These are phyloP conservation scores for Bombus difficillimus DNA, from an alignment of 1,140 invertebrate genomes.

Conservation along the genomic window DNA sequence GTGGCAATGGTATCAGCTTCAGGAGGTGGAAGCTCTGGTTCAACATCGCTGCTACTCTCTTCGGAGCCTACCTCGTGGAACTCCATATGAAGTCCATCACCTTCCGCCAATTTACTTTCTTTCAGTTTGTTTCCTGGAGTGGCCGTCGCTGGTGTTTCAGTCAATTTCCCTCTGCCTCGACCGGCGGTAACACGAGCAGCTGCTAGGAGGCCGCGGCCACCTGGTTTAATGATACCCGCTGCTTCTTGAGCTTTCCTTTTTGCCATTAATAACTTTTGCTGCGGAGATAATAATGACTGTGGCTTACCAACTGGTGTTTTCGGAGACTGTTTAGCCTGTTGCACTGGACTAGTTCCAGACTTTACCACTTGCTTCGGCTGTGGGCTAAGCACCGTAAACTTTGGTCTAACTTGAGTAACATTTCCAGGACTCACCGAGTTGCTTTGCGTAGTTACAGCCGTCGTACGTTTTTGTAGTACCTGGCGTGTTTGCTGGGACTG, in stretches of 20 bases:
- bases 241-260: slow-evolving; percentile 80
- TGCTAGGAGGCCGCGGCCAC: slow-evolving; percentile 67
- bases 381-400: slow-evolving; percentile 63
- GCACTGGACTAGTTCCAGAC: slow-evolving; percentile 50
- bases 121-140: slow-evolving; percentile 71
- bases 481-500: slow-evolving; percentile 66
- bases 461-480: slow-evolving; percentile 74
- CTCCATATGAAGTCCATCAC: slow-evolving; percentile 81
- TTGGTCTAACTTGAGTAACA: slow-evolving; percentile 71
- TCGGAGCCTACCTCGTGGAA: slow-evolving; percentile 81
- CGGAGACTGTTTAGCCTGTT: slow-evolving; percentile 64
- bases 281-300: slow-evolving; percentile 78
- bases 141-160: slow-evolving; percentile 27
- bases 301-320: slow-evolving; percentile 71
- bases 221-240: slow-evolving; percentile 72
- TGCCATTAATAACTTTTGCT: slow-evolving; percentile 80
- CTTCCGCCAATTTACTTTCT: slow-evolving; percentile 81
- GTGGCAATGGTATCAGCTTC: slow-evolving; percentile 83
- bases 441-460: slow-evolving; percentile 63
- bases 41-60: slow-evolving; percentile 84
- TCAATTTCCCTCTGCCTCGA: slow-evolving; percentile 67
- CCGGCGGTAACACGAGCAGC: slow-evolving; percentile 54
- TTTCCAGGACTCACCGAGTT: slow-evolving; percentile 58
- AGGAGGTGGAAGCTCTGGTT: slow-evolving; percentile 84
- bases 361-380: slow-evolving; percentile 72